Conservation (phyloP, 1,140 invertebrate species). For the Cheumatopsyche charites region DNA sequence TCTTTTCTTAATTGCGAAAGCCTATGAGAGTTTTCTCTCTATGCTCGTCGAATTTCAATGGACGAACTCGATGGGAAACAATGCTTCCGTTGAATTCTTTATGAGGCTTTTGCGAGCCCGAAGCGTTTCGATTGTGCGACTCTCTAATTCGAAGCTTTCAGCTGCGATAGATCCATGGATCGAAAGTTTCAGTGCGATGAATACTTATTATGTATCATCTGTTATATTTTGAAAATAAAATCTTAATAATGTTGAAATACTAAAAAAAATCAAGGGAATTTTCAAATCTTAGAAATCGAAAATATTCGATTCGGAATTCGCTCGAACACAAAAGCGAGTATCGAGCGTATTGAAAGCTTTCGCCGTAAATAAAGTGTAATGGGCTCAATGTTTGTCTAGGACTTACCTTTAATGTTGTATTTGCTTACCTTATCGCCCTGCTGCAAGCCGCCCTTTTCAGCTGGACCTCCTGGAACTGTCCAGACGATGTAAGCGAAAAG, state of each 20-base stretch:
- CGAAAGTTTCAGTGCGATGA: neutral
- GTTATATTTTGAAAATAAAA: too few species aligned
- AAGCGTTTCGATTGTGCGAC: too few species aligned
- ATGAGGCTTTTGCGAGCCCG: too few species aligned
- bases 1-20: slow-evolving; percentile 26
- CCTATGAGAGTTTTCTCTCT: slow-evolving; percentile 2
- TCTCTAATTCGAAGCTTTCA: too few species aligned
- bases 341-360: too few species aligned
- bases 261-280: too few species aligned
- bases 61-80: neutral
- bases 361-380: slow-evolving; percentile 1
- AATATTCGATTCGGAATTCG: too few species aligned
- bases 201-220: too few species aligned
- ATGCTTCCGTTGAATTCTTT: neutral
- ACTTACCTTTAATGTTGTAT: slow-evolving; percentile 21
- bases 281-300: too few species aligned
- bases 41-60: slow-evolving; percentile 20
- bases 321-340: too few species aligned
- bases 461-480: slow-evolving; percentile 87
- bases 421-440: slow-evolving; percentile 81
- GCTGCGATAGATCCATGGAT: neutral
- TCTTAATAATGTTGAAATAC: too few species aligned
- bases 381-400: neutral
- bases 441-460: slow-evolving; percentile 84
- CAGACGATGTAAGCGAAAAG: slow-evolving; percentile 90